phyloP scores from a whole-genome alignment of 2,113 vertebrate genomes.

The Thymallus thymallus region DNA sequence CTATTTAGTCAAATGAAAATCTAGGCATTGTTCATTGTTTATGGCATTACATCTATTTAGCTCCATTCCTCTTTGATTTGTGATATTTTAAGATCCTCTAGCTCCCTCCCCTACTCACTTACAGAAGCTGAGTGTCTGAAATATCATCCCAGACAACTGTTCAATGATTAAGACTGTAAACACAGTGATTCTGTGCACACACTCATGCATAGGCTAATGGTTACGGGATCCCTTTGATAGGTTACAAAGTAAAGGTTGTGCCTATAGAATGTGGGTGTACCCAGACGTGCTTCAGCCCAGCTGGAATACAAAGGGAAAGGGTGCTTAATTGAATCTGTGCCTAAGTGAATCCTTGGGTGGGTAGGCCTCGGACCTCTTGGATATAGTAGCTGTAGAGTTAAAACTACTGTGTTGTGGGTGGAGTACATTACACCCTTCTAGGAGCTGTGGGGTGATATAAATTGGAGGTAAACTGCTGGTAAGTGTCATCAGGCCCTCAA shows the following conservation, averaged over 20 bases:
- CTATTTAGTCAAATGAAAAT: constrained; percentile 22
- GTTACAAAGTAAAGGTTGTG: too few relatives aligned
- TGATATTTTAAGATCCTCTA: neutral
- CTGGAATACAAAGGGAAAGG: neutral
- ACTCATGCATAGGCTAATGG: neutral
- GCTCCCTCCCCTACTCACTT: neutral
- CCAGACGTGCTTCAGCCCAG: too few relatives aligned
- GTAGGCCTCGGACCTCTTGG: neutral
- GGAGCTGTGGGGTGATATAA: neutral
- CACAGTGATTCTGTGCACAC: neutral
- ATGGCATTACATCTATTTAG: constrained; percentile 8
- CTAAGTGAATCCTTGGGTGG: neutral
- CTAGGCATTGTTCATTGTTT: constrained; percentile 17
- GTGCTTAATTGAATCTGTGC: neutral
- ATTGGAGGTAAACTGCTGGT: neutral
- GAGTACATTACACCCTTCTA: neutral
- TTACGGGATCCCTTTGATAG: too few relatives aligned
- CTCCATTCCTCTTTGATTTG: neutral
- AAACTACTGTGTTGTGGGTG: neutral
- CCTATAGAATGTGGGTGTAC: too few relatives aligned
- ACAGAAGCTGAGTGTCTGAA: neutral
- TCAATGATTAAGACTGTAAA: neutral
- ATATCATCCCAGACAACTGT: neutral
- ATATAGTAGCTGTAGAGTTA: neutral
- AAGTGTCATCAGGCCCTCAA: neutral